These are phyloP conservation scores for Octonoba sinensis DNA, from an alignment of 2,888 invertebrate species.

Conservation along the genomic window DNA sequence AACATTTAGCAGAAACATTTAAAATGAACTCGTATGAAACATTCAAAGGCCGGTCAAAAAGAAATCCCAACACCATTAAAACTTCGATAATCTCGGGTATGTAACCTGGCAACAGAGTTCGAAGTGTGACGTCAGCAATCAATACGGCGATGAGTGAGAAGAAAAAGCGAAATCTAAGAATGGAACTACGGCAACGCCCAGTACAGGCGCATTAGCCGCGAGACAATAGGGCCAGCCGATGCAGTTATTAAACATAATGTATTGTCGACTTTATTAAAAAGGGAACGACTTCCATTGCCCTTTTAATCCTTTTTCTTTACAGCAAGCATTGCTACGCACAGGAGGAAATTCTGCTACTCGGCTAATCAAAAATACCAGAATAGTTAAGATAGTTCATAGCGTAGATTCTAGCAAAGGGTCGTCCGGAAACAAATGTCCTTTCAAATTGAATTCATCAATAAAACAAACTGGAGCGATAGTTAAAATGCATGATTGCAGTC, in stretches of 20 bases:
- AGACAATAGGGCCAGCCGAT: slow-evolving; percentile 20
- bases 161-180: slow-evolving; percentile 20
- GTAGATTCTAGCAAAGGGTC: too few relatives aligned
- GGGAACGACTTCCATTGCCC: background rate
- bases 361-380: too few relatives aligned
- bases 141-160: slow-evolving; percentile 24
- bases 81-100: slow-evolving; percentile 9
- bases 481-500: too few relatives aligned
- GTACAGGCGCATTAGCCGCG: slow-evolving; percentile 35
- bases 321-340: background rate
- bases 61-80: too few relatives aligned
- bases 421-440: too few relatives aligned
- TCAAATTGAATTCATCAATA: too few relatives aligned
- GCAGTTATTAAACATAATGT: slow-evolving; percentile 19
- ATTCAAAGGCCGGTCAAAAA: too few relatives aligned
- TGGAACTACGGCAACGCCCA: slow-evolving; percentile 46
- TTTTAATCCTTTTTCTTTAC: background rate
- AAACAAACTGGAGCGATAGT: too few relatives aligned
- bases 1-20: too few relatives aligned
- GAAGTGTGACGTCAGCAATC: slow-evolving; percentile 53
- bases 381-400: too few relatives aligned
- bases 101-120: slow-evolving; percentile 57
- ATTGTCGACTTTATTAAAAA: slow-evolving; percentile 1
- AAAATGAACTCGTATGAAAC: too few relatives aligned
- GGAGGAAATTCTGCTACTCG: background rate